These are phyloP conservation scores for Drosophila pandora DNA, from an alignment of 1,140 invertebrate species.

Conservation along the genomic window DNA sequence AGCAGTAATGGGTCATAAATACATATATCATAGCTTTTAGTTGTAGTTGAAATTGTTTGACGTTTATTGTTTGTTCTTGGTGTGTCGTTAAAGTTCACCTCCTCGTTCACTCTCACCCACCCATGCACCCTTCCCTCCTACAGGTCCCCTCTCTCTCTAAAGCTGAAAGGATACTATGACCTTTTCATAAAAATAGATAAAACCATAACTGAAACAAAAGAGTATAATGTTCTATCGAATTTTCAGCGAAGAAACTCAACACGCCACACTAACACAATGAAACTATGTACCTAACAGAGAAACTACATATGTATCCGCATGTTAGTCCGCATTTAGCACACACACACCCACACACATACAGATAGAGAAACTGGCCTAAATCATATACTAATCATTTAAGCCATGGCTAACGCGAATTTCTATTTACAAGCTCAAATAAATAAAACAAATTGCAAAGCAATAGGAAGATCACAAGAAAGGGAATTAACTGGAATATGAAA, in stretches of 20 bases:
- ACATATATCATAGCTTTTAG: slow-evolving; percentile 73
- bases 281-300: slow-evolving; percentile 80
- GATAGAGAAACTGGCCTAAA: not conserved
- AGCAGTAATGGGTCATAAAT: slow-evolving; percentile 48
- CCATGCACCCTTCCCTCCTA: not conserved
- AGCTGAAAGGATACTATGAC: slow-evolving; percentile 10
- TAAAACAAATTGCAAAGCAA: slow-evolving; percentile 17
- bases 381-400: slow-evolving; percentile 7
- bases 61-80: slow-evolving; percentile 69
- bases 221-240: slow-evolving; percentile 48
- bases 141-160: not conserved
- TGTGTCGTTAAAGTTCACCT: slow-evolving; percentile 58
- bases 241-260: slow-evolving; percentile 41
- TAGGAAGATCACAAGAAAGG: slow-evolving; percentile 32
- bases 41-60: slow-evolving; percentile 61
- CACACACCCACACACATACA: not conserved
- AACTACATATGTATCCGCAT: slow-evolving; percentile 63
- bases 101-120: no score
- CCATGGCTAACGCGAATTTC: slow-evolving; percentile 59
- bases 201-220: slow-evolving; percentile 9
- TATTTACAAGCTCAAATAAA: slow-evolving; percentile 69
- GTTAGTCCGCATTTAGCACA: not conserved
- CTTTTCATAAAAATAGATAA: slow-evolving; percentile 1
- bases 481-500: slow-evolving; percentile 30
- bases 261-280: slow-evolving; percentile 68